These are phyloP conservation scores for Digitonthophagus gazella DNA, from an alignment of 2,888 invertebrate species.

Conservation along the genomic window DNA sequence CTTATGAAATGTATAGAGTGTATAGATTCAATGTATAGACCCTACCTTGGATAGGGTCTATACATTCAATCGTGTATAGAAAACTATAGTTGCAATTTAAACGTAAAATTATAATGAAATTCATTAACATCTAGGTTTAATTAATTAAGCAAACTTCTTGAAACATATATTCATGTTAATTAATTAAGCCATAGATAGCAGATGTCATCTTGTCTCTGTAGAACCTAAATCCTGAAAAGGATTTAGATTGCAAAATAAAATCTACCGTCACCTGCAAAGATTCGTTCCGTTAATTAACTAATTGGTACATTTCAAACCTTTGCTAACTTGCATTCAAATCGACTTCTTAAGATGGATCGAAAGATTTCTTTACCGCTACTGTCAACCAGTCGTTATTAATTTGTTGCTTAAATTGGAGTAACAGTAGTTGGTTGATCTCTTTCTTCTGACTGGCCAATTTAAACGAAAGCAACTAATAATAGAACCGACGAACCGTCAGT, in stretches of 20 bases:
- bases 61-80: too few species aligned
- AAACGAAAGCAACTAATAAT: background rate
- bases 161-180: too few species aligned
- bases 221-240: background rate
- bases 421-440: background rate
- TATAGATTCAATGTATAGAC: too few species aligned
- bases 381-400: background rate
- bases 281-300: background rate
- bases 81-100: background rate
- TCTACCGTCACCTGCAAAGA: background rate
- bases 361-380: background rate
- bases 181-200: too few species aligned
- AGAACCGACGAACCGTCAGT: background rate
- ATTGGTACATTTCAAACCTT: background rate
- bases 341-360: background rate
- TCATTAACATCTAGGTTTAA: background rate
- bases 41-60: too few species aligned
- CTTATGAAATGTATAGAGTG: too few species aligned
- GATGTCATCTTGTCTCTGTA: background rate
- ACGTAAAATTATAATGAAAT: background rate
- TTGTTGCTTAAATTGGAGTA: background rate
- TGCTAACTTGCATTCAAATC: background rate
- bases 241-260: background rate
- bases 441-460: background rate
- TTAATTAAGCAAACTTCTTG: background rate